Conservation (phyloP, 92 coral and sea anemone genomes). For the Heliopora coerulea region DNA sequence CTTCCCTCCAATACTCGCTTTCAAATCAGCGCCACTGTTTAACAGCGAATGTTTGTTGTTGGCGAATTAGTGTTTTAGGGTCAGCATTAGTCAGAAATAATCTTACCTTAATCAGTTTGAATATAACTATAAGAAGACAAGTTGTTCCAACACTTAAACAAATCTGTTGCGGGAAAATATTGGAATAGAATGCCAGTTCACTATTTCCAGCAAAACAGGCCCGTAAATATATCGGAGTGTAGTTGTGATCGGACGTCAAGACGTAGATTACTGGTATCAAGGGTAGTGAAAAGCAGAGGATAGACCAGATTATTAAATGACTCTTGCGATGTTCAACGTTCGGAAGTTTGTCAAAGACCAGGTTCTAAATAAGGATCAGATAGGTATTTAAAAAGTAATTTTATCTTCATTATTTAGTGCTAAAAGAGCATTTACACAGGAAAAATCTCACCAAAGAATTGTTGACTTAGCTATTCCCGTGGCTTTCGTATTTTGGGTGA, state of each 20-base stretch:
- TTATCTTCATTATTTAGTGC: too few species aligned
- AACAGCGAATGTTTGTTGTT: too few species aligned
- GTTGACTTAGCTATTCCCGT: too few species aligned
- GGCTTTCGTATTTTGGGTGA: too few species aligned
- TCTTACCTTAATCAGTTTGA: slow-evolving; percentile 68
- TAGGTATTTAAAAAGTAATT: background rate
- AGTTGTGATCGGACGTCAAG: slow-evolving; percentile 38
- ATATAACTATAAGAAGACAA: slow-evolving; percentile 68
- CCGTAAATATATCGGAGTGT: slow-evolving; percentile 52
- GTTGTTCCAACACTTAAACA: slow-evolving; percentile 68
- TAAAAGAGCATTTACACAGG: too few species aligned
- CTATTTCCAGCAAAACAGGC: slow-evolving; percentile 49
- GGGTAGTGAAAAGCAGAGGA: slow-evolving; percentile 63
- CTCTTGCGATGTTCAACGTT: background rate
- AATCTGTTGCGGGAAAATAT: slow-evolving; percentile 56
- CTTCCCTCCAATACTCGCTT: too few species aligned
- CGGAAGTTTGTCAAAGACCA: slow-evolving; percentile 39
- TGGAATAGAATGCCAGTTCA: slow-evolving; percentile 51
- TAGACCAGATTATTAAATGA: slow-evolving; percentile 33
- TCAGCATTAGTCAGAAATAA: background rate
- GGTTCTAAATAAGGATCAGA: background rate
- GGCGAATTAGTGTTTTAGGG: too few species aligned
- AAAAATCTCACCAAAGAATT: too few species aligned
- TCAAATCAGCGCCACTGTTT: too few species aligned
- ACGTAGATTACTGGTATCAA: slow-evolving; percentile 71